Evolutionary conservation across 2,113 vertebrate species (phyloP), one percentile per base, ranked within the genome.

Genomic region (Lagenorhynchus albirostris): DNA sequence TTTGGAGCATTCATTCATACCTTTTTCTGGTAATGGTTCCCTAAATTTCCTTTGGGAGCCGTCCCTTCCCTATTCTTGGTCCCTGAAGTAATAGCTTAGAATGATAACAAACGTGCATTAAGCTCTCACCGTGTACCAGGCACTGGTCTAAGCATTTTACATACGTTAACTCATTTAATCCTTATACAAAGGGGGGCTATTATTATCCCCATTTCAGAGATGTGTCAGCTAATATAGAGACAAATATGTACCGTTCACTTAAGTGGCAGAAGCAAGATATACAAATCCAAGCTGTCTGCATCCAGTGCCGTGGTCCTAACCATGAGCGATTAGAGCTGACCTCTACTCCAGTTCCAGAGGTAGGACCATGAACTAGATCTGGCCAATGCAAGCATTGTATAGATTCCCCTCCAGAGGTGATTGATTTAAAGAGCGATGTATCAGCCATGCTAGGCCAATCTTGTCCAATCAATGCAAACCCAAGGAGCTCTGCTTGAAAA

Each of bases 1-100:
- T 85, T 84, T 77, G 47, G 0, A 79, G 91, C 91, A 74, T 93
- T 95, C 82, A 93, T 93, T 94, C 82, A 33, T 82, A 89, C 60
- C 13, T 25, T 85, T 89, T 96, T 84, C 87, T 95, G 41, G 50
- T 80, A 95, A 94, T 25, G 21, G 50, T 76, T 53, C 26, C 77
- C 15, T 77, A 71, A 68, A n/a, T 85, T 92, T 90, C 92, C 44
- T 89, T 53, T 74, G 76, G 31, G 81, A 95, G 53, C 1, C 58
- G 26, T 58, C 6, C 18, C 41, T 88, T 94, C 71, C 76, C 63
- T 93, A 6, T n/a, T 76, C 68, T 89, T 58, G 55, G n/a, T 68
- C 84, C 63, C 44, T 31, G 33, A 8, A n/a, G 20, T 74, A 90
- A 83, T 2, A 73, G 70, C 31, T 80, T 83, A 92, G 79, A 41